These are phyloP conservation scores for Rhea pennata DNA, from an alignment of 2,113 vertebrate genomes.

Conservation along the genomic window DNA sequence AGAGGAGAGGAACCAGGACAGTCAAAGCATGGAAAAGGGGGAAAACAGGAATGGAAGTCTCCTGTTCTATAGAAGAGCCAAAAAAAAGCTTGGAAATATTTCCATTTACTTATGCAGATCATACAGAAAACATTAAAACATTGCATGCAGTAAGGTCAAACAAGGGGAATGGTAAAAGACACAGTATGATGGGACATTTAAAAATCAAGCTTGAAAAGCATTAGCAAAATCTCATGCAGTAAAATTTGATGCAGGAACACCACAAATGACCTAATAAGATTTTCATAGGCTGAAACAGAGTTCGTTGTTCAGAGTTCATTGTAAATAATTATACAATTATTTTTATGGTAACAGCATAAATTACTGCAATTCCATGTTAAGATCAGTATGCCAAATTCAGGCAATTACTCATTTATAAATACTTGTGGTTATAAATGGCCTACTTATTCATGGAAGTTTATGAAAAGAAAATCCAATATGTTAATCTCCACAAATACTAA, in stretches of 20 bases:
- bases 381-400: neutral
- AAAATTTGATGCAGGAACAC: neutral
- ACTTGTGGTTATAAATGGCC: conserved; percentile 7
- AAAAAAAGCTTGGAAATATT: neutral
- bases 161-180: neutral
- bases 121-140: neutral
- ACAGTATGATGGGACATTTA: neutral
- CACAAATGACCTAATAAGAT: neutral
- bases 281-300: neutral
- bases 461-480: neutral
- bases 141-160: neutral
- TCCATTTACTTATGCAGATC: neutral
- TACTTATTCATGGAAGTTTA: neutral
- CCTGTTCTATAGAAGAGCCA: neutral
- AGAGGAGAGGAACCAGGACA: rapidly evolving
- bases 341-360: neutral
- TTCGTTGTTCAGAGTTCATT: neutral
- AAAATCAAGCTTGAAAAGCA: neutral
- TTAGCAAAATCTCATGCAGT: neutral
- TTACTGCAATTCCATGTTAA: neutral
- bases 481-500: neutral
- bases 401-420: conserved; percentile 6
- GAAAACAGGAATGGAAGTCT: neutral
- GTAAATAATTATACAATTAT: neutral
- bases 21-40: neutral